Evolutionary conservation across 2,113 vertebrate genomes (phyloP), one percentile per base, ranked within the genome.

Genomic region (Crotalus horridus): DNA sequence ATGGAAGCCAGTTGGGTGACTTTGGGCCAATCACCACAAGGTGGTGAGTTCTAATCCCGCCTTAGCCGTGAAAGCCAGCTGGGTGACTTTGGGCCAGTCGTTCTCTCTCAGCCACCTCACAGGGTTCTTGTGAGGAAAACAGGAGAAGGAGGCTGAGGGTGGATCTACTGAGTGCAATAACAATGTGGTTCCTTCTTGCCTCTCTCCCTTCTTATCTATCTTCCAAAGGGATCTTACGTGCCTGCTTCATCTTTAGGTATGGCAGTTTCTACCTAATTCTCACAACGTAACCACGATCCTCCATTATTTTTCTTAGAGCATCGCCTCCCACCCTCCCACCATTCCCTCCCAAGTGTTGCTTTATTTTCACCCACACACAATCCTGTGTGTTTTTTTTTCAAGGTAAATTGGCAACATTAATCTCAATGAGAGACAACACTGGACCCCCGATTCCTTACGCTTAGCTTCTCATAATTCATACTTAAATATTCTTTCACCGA

Each of bases 331-430:
- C 29, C 85, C 59, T 61, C 0, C 10, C 59, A 81, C 0, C 4
- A 0, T 96, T 96, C 95, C 95, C 94, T 90, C 94, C 93, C 21
- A 0, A 74, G 15, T 39, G 2, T 24, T 92, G 23, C 54, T 23
- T 58, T 3, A 1, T 93, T 51, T 54, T 26, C 46, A 69, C 64
- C 4, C 64, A 33, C 13, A 61, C 59, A 61, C 24, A 61, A 29
- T 26, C 39, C 17, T 85, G 39, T 55, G 11, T 54, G 43, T 43
- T 87, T 48, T 29, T 74, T 46, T 88, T 7, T 7, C 48, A 3
- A 12, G 0, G 86, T 95, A 97, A 97, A 95, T 95, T 93, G 91
- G 15, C 43, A 93, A 92, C 93, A 96, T 96, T 96, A 93, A 96
- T 97, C 88, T 96, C 89, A 96, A 94, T 96, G 46, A 94, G 94